phyloP scores from a whole-genome alignment of 2,113 vertebrate genomes.

The Tinamus guttatus region DNA sequence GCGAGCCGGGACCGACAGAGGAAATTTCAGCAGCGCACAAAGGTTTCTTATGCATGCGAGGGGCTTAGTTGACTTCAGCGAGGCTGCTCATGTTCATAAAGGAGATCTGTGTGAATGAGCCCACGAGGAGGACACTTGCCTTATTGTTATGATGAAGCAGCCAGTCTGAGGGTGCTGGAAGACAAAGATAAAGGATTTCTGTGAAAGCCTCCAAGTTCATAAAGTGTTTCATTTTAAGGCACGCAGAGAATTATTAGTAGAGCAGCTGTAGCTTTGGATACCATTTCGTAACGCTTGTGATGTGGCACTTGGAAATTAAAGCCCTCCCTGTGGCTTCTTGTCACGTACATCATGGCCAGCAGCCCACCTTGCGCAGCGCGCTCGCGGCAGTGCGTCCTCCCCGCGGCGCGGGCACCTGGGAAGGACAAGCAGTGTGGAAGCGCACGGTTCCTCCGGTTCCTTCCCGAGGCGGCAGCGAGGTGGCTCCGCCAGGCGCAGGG shows the following conservation, averaged over 20 bases:
- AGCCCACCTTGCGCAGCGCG: not conserved
- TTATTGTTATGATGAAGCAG: not conserved
- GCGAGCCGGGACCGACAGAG: not conserved
- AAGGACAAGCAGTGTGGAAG: not conserved
- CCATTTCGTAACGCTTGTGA: not conserved
- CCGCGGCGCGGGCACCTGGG: not conserved
- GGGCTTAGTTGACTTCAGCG: not conserved
- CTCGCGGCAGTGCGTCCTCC: not conserved
- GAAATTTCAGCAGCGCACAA: not conserved
- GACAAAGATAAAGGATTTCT: not conserved
- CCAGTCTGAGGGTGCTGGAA: not conserved
- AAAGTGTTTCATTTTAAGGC: constrained; percentile 32
- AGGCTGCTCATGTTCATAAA: not conserved
- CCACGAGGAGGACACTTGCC: not conserved
- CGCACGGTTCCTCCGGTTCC: not conserved
- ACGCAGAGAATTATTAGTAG: constrained; percentile 26
- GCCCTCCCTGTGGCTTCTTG: not conserved
- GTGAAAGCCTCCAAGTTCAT: not conserved
- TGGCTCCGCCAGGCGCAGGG: not conserved
- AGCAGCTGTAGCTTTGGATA: constrained; percentile 50
- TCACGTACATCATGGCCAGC: not conserved
- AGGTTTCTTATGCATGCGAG: not conserved
- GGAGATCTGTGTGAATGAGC: not conserved
- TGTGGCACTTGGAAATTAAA: constrained; percentile 52
- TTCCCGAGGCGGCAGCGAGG: not conserved